These are phyloP conservation scores for Pomatostomus ruficeps DNA, from an alignment of 2,113 vertebrate species.

Conservation along the genomic window DNA sequence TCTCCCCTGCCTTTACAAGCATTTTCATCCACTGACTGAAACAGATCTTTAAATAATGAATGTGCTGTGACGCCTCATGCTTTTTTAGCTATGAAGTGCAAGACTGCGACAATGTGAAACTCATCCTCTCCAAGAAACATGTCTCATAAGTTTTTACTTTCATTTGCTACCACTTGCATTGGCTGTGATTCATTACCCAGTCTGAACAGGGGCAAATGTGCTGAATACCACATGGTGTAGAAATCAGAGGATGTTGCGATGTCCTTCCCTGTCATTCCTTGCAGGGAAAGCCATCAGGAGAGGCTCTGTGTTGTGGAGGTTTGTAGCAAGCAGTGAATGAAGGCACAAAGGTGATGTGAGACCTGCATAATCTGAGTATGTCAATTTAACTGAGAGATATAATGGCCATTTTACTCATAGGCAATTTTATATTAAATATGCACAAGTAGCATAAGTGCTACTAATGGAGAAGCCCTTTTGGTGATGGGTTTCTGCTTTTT, in stretches of 20 bases:
- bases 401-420: constrained; percentile 54
- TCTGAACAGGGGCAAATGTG: not conserved
- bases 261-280: not conserved
- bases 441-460: constrained; percentile 40
- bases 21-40: not conserved
- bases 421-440: constrained; percentile 62
- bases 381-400: constrained; percentile 60
- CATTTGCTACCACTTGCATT: not conserved
- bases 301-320: constrained; percentile 1
- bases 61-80: fast-evolving
- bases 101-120: not conserved
- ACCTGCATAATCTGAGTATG: constrained; percentile 16
- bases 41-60: not conserved
- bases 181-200: not conserved
- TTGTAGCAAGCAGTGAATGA: constrained; percentile 15
- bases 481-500: constrained; percentile 40
- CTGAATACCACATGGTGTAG: not conserved
- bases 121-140: not conserved
- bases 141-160: not conserved
- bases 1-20: not conserved
- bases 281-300: not conserved
- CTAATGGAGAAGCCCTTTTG: constrained; percentile 43
- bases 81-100: not conserved
- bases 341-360: not conserved
- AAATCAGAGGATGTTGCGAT: not conserved